A percentile compares a stretch with the other conserved stretches of the same genome.
These are phyloP conservation scores for Campylomormyrus tamandua DNA, from an alignment of 2,113 vertebrate genomes.

Conservation along the genomic window DNA sequence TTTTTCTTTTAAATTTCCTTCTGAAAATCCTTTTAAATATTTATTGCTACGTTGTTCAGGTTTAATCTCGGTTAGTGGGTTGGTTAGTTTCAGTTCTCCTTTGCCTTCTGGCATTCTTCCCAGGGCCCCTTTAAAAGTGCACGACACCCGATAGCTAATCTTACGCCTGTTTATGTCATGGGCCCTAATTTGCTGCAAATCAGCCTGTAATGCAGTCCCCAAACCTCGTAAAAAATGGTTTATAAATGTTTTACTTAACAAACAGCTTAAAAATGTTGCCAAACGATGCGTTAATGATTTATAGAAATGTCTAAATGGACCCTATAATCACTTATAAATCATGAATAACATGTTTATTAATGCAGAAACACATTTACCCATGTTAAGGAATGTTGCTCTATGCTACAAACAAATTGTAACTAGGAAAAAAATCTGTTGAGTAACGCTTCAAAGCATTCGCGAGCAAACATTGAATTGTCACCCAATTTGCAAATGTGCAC, in stretches of 20 bases:
- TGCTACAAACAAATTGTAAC: background rate
- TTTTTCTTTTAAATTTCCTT: background rate
- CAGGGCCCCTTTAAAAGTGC: background rate
- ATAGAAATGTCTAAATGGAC: background rate
- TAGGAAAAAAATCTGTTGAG: background rate
- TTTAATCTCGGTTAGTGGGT: background rate
- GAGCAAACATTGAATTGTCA: background rate
- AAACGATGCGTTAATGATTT: background rate
- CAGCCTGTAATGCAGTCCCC: background rate
- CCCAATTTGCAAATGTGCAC: background rate
- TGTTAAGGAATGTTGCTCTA: background rate
- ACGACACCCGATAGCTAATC: background rate
- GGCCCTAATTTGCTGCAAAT: background rate
- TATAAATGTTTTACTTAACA: background rate
- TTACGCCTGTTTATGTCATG: background rate
- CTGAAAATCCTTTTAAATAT: background rate
- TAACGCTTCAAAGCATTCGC: background rate
- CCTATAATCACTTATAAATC: background rate
- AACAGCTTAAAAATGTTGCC: background rate
- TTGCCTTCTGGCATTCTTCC: background rate
- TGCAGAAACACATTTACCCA: background rate
- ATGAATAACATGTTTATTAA: background rate
- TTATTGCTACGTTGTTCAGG: background rate
- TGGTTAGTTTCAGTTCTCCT: background rate
- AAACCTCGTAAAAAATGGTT: background rate